Evolutionary conservation across 1,140 invertebrate genomes (phyloP).

Genomic region (Drosophila santomea): DNA sequence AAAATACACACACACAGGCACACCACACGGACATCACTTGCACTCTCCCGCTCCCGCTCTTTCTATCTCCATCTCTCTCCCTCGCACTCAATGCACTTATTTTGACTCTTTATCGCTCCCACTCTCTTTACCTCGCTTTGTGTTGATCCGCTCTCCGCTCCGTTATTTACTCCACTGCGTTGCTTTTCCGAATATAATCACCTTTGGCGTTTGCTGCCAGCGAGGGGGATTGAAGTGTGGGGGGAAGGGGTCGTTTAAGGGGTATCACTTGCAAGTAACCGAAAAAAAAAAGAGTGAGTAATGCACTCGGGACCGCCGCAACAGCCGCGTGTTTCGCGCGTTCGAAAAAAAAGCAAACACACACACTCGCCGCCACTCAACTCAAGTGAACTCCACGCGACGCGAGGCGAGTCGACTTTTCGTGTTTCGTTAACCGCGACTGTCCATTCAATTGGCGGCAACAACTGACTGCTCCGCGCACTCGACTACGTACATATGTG

Average conservation of each 20-base stretch:
- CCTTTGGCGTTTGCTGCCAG: background rate
- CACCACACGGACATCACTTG: background rate
- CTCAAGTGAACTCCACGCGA: background rate
- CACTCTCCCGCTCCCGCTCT: background rate
- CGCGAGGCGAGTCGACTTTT: background rate
- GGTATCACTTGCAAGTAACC: slow-evolving; percentile 12
- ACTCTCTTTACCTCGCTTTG: slow-evolving; percentile 8
- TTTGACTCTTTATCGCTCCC: background rate
- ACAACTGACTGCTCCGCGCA: background rate
- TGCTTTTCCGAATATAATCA: slow-evolving; percentile 3
- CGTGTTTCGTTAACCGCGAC: slow-evolving; percentile 5
- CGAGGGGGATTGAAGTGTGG: background rate
- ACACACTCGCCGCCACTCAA: background rate
- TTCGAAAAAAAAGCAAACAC: background rate
- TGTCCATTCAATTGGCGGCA: slow-evolving; percentile 5
- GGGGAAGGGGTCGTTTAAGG: background rate
- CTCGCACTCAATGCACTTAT: background rate
- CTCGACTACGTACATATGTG: slow-evolving; percentile 1
- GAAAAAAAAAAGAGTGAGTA: slow-evolving; percentile 8
- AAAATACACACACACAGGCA: background rate
- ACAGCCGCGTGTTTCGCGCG: slow-evolving; percentile 3
- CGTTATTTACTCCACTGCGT: background rate
- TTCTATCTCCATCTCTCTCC: background rate
- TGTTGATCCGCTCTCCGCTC: slow-evolving; percentile 6
- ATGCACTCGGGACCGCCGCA: slow-evolving; percentile 6